Evolutionary conservation across 2,888 invertebrate genomes (phyloP).

Genomic region (Lepidochrysops patricia): DNA sequence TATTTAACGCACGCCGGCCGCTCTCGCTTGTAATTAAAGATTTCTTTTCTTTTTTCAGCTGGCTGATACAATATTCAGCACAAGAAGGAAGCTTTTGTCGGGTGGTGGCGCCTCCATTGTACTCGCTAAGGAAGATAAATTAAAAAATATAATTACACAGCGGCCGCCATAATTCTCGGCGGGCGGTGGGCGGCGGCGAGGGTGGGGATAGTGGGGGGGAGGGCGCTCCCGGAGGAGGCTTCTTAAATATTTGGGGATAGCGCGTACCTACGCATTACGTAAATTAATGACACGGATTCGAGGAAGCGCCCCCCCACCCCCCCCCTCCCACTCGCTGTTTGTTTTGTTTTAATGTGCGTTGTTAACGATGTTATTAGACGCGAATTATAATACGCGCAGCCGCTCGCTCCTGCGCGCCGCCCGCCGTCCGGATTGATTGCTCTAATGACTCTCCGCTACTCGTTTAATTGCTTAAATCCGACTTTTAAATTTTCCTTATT

Average conservation of each 20-base stretch:
- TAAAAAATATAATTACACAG: constrained; percentile 82
- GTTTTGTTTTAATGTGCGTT: constrained; percentile 73
- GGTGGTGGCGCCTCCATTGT: constrained; percentile 75
- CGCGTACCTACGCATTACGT: constrained; percentile 76
- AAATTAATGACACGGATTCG: constrained; percentile 76
- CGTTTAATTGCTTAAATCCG: constrained; percentile 61
- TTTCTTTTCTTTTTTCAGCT: constrained; percentile 73
- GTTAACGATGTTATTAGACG: constrained; percentile 73
- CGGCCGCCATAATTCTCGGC: constrained; percentile 77
- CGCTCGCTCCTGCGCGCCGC: constrained; percentile 30
- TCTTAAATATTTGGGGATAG: constrained; percentile 76
- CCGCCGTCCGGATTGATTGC: constrained; percentile 49
- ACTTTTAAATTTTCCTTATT: constrained; percentile 47
- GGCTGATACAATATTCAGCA: constrained; percentile 75
- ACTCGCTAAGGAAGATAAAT: constrained; percentile 81
- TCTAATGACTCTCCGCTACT: constrained; percentile 66
- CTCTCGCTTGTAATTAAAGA: constrained; percentile 74
- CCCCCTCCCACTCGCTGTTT: constrained; percentile 57
- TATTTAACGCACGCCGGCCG: constrained; percentile 70
- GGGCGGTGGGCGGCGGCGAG: constrained; percentile 51
- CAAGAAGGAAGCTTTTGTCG: constrained; percentile 72
- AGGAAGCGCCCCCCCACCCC: constrained; percentile 68
- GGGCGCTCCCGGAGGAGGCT: constrained; percentile 73
- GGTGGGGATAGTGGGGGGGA: constrained; percentile 62
- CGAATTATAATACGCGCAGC: constrained; percentile 56